Percentiles rank a stretch among this genome's conserved stretches.
These are phyloP conservation scores for Odobenus rosmarus DNA, from an alignment of 2,113 vertebrate species.

Conservation along the genomic window DNA sequence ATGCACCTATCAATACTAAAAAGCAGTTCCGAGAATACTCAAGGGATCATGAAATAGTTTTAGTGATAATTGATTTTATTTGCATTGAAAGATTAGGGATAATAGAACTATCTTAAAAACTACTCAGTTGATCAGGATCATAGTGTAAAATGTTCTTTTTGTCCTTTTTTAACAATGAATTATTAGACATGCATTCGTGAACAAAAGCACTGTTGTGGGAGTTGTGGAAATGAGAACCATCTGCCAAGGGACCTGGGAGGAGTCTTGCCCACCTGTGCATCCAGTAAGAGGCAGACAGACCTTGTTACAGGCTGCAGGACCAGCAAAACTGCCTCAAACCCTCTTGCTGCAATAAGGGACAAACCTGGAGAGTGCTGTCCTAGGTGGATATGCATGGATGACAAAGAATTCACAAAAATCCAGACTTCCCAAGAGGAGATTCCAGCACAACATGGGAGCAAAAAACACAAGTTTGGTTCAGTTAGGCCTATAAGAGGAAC, in stretches of 20 bases:
- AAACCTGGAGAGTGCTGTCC: background rate
- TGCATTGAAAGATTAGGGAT: background rate
- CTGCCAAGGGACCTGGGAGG: background rate
- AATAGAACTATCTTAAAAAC: background rate
- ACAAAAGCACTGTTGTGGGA: background rate
- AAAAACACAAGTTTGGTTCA: background rate
- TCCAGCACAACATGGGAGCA: background rate
- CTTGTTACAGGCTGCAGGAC: background rate
- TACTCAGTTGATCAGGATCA: background rate
- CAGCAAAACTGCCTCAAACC: background rate
- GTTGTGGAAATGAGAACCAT: background rate
- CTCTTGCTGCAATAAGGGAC: background rate
- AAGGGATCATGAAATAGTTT: conserved; percentile 5
- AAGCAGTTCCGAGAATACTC: background rate
- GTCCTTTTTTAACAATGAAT: background rate
- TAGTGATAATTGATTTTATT: background rate
- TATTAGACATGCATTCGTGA: background rate
- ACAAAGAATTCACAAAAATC: background rate
- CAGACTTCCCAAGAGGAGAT: background rate
- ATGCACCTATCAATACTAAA: background rate
- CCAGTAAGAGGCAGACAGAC: background rate
- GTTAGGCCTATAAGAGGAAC: background rate
- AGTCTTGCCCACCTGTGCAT: background rate
- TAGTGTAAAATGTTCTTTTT: background rate
- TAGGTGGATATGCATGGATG: background rate